These are phyloP conservation scores for Channa maculata DNA, from an alignment of 2,113 vertebrate species.

Conservation along the genomic window DNA sequence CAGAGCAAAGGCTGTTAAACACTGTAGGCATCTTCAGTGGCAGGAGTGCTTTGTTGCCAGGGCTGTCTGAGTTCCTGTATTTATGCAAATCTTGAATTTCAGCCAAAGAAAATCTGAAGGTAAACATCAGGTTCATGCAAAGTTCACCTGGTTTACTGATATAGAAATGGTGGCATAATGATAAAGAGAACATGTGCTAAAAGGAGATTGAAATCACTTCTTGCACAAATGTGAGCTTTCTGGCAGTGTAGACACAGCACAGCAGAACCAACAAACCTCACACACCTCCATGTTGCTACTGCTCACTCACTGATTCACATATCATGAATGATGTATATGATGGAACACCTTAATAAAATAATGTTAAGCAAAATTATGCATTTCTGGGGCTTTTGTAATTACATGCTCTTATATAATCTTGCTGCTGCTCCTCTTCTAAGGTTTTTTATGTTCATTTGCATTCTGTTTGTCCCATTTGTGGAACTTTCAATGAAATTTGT, in stretches of 20 bases:
- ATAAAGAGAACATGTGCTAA: slow-evolving; percentile 18
- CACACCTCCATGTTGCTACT: background rate
- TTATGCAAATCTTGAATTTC: slow-evolving; percentile 39
- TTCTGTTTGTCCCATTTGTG: slow-evolving; percentile 2
- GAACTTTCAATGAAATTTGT: background rate
- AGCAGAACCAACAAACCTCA: slow-evolving; percentile 6
- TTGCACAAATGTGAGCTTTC: slow-evolving; percentile 30
- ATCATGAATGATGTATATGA: slow-evolving; percentile 10
- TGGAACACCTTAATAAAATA: slow-evolving; percentile 7
- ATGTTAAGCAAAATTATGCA: background rate
- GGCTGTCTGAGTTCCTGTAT: slow-evolving; percentile 11
- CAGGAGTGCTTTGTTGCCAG: slow-evolving; percentile 21
- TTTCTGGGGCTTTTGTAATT: background rate
- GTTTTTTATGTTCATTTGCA: background rate
- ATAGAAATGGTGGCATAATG: slow-evolving; percentile 36
- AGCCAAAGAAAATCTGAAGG: slow-evolving; percentile 34
- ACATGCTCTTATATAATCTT: slow-evolving; percentile 5
- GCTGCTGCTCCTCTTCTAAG: no score
- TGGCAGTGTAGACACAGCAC: slow-evolving; percentile 7
- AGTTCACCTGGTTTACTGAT: slow-evolving; percentile 24
- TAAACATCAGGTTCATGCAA: slow-evolving; percentile 51
- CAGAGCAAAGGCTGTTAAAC: slow-evolving; percentile 22
- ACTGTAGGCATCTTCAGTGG: slow-evolving; percentile 16
- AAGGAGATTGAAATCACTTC: slow-evolving; percentile 25
- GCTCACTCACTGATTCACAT: slow-evolving; percentile 4